Base-by-base conservation (phyloP, 2,888 invertebrate genomes). In the Callosobruchus maculatus region DNA sequence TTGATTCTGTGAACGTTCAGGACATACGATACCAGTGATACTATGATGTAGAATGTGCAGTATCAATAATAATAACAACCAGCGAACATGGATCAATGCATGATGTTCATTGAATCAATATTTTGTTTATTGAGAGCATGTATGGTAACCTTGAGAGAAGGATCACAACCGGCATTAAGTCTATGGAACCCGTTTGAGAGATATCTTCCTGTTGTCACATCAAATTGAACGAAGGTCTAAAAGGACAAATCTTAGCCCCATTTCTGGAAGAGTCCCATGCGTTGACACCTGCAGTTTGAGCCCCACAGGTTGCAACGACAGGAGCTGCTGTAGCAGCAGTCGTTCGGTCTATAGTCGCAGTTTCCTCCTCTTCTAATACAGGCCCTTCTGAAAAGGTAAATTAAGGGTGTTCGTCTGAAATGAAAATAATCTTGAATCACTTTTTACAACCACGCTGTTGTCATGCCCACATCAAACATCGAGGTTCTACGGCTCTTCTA, bases 241-340 rank as follows among this genome's bases (percentile, higher is more conserved):
- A 49, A 18, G 49, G 7, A 18, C 13, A 13, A 49, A 13, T 13
- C 84, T 89, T 91, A 93, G 86, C 94, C 94, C 93, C 94, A 94
- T 88, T 94, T 94, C 86, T 95, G 95, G 91, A 95, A 95, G 85
- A 95, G 91, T 76, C 96, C 95, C 92, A 94, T 93, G 82, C 95
- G 92, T 87, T 95, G 95, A 87, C 95, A 96, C 83, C 93, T 91
- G 87, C 95, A 95, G 89, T 96, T 95, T 85, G 94, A 92, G 76
- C 95, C 95, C 95, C 95, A 96, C 72, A 95, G 90, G 88, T 95
- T 95, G 90, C 95, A 96, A 78, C 95, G 91, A 88, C 95, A 96
- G 78, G 94, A 93, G 78, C 94, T 93, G 82, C 93, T 94, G 89
- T 93, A 92, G 90, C 95, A 95, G 90, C 95, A 95, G 87, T 95